Percentiles rank a stretch among this genome's conserved stretches.
These are phyloP conservation scores for Drosophila hamatofila DNA, from an alignment of 2,888 invertebrate genomes.

Conservation along the genomic window DNA sequence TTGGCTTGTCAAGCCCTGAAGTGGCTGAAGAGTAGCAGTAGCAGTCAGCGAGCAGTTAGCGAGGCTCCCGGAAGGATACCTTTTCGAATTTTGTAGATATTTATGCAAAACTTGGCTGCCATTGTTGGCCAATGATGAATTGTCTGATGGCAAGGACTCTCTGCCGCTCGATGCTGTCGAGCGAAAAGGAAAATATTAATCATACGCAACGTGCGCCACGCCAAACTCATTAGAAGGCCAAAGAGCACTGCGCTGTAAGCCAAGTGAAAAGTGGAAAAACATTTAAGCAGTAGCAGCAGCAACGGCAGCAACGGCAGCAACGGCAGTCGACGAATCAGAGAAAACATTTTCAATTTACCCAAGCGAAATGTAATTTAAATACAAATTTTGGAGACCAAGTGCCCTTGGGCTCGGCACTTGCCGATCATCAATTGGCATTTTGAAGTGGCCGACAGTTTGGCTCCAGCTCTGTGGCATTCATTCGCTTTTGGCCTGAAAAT, in stretches of 20 bases:
- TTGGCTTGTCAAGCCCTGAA: conserved; percentile 59
- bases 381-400: conserved; percentile 47
- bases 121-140: conserved; percentile 60
- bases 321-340: conserved; percentile 40
- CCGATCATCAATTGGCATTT: conserved; percentile 55
- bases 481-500: conserved; percentile 51
- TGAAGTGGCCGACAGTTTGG: conserved; percentile 45
- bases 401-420: conserved; percentile 23
- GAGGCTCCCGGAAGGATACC: conserved; percentile 27
- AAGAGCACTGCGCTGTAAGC: conserved; percentile 14
- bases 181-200: conserved; percentile 70
- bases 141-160: conserved; percentile 45
- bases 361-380: conserved; percentile 65
- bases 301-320: background rate
- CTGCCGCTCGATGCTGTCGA: conserved; percentile 31
- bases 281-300: conserved; percentile 54
- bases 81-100: conserved; percentile 44
- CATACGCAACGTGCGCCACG: conserved; percentile 63
- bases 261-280: conserved; percentile 26
- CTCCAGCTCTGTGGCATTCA: conserved; percentile 16
- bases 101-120: conserved; percentile 56
- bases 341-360: conserved; percentile 60
- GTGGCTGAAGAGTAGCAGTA: conserved; percentile 15
- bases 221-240: conserved; percentile 40
- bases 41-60: background rate